Base-by-base conservation (phyloP, 2,797 vertebrate genomes). In the Ctenochaetus hawaiiensis region DNA sequence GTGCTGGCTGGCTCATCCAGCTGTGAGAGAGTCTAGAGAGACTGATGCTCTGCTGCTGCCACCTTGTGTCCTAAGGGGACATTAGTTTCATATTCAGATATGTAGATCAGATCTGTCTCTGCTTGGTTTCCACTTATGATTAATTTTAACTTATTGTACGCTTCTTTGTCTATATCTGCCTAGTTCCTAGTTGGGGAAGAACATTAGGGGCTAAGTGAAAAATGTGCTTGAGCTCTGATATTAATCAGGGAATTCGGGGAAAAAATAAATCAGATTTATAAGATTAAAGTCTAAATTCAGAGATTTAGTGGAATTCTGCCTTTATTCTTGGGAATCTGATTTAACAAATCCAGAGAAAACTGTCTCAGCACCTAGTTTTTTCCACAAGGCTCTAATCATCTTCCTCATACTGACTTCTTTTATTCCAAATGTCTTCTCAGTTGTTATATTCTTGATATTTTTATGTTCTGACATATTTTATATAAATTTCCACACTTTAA, bases 1-100 rank as follows among this genome's bases (percentile, higher is more conserved):
- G n/a, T 34, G 23, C 81, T 43, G 57, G 75, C 77, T 70, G 75
- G 56, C 78, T 72, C 59, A 72, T 83, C 82, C 78, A 81, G 90
- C 77, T 82, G 78, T 81, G 77, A 61, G 59, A 20, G 14, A 68
- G 76, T 13, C 45, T 3, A 64, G 23, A 4, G 53, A 65, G 66
- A 75, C 64, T 56, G 73, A 80, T 17, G 26, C 84, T 92, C 70
- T 92, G 84, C 95, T 96, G 95, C 96, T 95, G 96, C 96, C 96
- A 56, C 83, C 96, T 91, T 72, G 89, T 92, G 97, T 83, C 72
- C 44, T 20, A 20, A 65, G 20, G 72, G 43, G 11, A 66, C 23
- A 71, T 48, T 13, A 16, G 26, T 17, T 23, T 66, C n/a, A 52
- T 16, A 17, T n/a, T 37, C 22, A 23, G 17, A 47, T 1, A 2